Conservation (phyloP, 1,140 invertebrate genomes). For the Drosophila elegans region DNA sequence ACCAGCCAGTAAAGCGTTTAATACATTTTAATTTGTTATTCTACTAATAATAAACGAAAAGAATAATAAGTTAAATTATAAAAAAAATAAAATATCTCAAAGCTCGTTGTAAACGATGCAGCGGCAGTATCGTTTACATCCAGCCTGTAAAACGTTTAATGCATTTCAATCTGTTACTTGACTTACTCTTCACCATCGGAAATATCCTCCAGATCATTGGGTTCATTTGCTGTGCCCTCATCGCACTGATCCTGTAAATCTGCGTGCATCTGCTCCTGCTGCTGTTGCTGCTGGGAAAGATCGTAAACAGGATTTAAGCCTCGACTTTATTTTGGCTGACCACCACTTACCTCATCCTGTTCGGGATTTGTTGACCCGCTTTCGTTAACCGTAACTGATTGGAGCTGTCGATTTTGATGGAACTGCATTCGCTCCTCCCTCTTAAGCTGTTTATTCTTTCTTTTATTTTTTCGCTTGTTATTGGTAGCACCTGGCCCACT, state of each 20-base stretch:
- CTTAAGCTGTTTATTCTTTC: conserved; percentile 34
- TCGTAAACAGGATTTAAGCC: background rate
- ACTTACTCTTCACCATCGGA: conserved; percentile 82
- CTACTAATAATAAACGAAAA: too few species aligned
- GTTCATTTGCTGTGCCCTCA: background rate
- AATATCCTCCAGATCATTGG: conserved; percentile 73
- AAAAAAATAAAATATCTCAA: too few species aligned
- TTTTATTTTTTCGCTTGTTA: conserved; percentile 56
- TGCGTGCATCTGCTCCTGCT: background rate
- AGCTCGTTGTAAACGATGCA: background rate
- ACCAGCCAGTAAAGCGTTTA: too few species aligned
- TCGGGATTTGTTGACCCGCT: background rate
- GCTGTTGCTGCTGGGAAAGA: background rate
- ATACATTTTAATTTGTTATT: too few species aligned
- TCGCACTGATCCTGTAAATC: background rate
- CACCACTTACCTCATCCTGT: conserved; percentile 31
- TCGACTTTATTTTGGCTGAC: background rate
- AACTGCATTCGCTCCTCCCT: conserved; percentile 28
- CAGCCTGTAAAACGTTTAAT: too few species aligned
- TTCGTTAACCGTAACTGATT: background rate
- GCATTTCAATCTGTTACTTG: background rate
- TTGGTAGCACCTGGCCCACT: background rate
- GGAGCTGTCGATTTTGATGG: conserved; percentile 30
- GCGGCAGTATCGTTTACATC: too few species aligned
- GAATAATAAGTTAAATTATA: too few species aligned